Base-by-base conservation (phyloP, 2,888 invertebrate genomes). In the Camponotus fellah region DNA sequence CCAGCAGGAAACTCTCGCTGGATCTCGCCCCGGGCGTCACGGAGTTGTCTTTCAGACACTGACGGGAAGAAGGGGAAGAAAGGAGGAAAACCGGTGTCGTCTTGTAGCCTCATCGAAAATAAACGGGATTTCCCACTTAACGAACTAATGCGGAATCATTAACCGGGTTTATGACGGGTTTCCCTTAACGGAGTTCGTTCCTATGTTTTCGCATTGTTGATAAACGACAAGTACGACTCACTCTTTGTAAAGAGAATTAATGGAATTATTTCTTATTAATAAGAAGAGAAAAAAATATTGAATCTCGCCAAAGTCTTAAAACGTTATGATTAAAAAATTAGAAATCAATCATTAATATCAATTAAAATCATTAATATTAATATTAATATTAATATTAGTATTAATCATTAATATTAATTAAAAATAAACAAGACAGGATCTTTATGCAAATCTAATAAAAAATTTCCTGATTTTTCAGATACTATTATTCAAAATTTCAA, bases 1-100 rank as follows among this genome's bases (percentile, higher is more conserved):
- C 37, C 79, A 76, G 79, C 82, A 79, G 85, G 87, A 88, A 88
- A 88, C 72, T 88, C 83, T 84, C 69, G 74, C 76, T 53, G 62
- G 75, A 82, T 85, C 81, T 66, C 58, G 85, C 87, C 82, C 26
- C 26, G 60, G 69, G 88, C 81, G 34, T 65, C 17, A 34, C 34
- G 66, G 76, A 72, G 77, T 85, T 62, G 87, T 83, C 84, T 68
- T 40, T 84, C 83, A 60, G 74, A 21, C 14, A 43, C 4, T n/a
- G 34, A 8, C 68, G 65, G 32, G 3, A 37, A 21, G 21, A 32
- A 14, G 3, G n/a, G 21, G 53, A 34, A 4, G 34, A 56, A 34
- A 56, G 43, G 17, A 21, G n/a, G 26, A 21, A 26, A 26, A 82
- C 12, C 49, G 17, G 12, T 8, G 49, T 9, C 17, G 17, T 49